Conservation (phyloP, 2,888 invertebrate genomes). For the Anorthoa munda region DNA sequence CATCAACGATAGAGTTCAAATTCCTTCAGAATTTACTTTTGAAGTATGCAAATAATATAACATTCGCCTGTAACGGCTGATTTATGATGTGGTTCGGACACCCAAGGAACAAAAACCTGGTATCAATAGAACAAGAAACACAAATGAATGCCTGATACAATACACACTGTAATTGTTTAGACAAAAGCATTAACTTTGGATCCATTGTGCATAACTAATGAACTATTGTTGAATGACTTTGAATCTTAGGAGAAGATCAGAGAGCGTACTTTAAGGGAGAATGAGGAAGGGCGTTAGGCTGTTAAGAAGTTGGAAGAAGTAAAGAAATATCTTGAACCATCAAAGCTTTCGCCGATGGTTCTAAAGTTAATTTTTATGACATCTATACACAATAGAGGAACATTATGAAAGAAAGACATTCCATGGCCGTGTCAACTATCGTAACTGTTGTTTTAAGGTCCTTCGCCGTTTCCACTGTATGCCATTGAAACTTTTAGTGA, state of each 20-base stretch:
- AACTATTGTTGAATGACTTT: conserved; percentile 51
- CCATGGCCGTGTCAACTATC: conserved; percentile 80
- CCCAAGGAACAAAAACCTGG: conserved; percentile 86
- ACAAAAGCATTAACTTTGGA: conserved; percentile 79
- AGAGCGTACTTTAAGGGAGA: conserved; percentile 25
- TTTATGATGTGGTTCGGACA: conserved; percentile 90
- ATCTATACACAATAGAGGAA: conserved; percentile 81
- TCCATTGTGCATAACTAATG: conserved; percentile 64
- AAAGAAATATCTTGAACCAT: conserved; percentile 83
- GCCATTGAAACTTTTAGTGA: conserved; percentile 66
- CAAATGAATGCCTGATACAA: conserved; percentile 89
- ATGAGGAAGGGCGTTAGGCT: conserved; percentile 47
- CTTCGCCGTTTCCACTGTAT: conserved; percentile 73
- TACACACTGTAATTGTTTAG: conserved; percentile 89
- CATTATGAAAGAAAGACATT: conserved; percentile 85
- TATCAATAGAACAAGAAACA: conserved; percentile 88
- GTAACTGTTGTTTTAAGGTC: conserved; percentile 76
- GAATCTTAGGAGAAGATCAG: conserved; percentile 48
- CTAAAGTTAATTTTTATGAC: conserved; percentile 89
- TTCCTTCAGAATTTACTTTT: conserved; percentile 48
- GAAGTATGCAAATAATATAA: conserved; percentile 69
- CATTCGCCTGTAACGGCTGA: conserved; percentile 81
- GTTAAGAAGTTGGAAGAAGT: conserved; percentile 50
- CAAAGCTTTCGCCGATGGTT: conserved; percentile 87
- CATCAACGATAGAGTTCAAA: conserved; percentile 67